Conservation (phyloP, 1,140 invertebrate genomes). For the Leptonema lineaticorne region DNA sequence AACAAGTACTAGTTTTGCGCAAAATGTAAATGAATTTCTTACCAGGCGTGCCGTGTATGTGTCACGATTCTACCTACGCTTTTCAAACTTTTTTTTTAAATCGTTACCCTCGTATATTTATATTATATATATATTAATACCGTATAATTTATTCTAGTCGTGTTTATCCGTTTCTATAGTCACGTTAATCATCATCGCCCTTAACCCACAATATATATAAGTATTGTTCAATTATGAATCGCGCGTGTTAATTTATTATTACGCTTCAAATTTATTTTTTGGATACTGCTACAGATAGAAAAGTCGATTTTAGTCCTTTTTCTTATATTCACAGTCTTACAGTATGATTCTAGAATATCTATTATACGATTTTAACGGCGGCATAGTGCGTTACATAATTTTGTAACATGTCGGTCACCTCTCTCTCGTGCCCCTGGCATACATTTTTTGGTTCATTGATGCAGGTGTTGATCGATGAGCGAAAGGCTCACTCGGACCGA, state of each 20-base stretch:
- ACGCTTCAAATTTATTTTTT: too few species aligned
- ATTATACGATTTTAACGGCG: background rate
- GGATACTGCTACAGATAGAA: background rate
- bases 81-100: background rate
- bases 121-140: too few species aligned
- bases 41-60: background rate
- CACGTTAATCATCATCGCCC: background rate
- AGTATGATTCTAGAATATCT: background rate
- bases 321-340: too few species aligned
- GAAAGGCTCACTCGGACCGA: conserved; percentile 18
- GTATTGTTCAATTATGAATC: background rate
- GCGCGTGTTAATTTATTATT: background rate
- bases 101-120: too few species aligned
- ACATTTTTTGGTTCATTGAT: conserved; percentile 22
- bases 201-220: background rate
- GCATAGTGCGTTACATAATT: conserved; percentile 6
- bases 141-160: background rate
- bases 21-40: background rate
- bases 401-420: conserved; percentile 26
- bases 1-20: too few species aligned
- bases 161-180: background rate
- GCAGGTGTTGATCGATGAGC: conserved; percentile 28
- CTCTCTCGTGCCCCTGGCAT: conserved; percentile 25
- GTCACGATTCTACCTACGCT: background rate
- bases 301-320: background rate